These are phyloP conservation scores for Plagiodera versicolora DNA, from an alignment of 2,888 invertebrate genomes.

Conservation along the genomic window DNA sequence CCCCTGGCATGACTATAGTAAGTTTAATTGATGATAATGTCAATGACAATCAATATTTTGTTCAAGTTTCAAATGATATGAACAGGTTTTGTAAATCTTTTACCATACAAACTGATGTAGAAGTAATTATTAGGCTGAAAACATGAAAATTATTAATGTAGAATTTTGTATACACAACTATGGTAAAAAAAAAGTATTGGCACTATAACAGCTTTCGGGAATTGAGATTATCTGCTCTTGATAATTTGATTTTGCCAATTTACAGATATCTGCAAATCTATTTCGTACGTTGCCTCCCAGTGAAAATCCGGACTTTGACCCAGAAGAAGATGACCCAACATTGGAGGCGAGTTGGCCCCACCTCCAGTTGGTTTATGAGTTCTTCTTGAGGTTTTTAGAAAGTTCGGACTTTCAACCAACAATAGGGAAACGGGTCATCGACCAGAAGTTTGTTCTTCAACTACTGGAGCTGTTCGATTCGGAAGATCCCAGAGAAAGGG, in stretches of 20 bases:
- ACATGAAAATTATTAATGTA: too few species aligned
- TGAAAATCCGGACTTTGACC: conserved; percentile 96
- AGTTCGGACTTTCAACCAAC: conserved; percentile 98
- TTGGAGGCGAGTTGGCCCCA: conserved; percentile 99
- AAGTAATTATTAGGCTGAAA: too few species aligned
- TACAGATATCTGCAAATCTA: conserved; percentile 77
- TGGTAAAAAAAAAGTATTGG: too few species aligned
- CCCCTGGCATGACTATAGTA: too few species aligned
- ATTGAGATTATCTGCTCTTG: too few species aligned
- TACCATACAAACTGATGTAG: too few species aligned
- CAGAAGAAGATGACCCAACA: conserved; percentile 99
- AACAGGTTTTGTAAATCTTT: too few species aligned
- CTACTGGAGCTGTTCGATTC: conserved; percentile 95
- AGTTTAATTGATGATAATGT: too few species aligned
- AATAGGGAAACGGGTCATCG: conserved; percentile 77
- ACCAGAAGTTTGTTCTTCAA: conserved; percentile 97
- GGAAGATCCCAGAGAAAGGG: conserved; percentile 94
- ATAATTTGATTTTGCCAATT: not conserved
- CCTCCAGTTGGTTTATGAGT: conserved; percentile 97
- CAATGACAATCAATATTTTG: too few species aligned
- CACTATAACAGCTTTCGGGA: too few species aligned
- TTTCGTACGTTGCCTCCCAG: conserved; percentile 99
- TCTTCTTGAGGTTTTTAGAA: conserved; percentile 97
- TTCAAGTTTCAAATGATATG: too few species aligned
- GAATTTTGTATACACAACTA: too few species aligned